Evolutionary conservation across 2,888 invertebrate species (phyloP).

Genomic region (Unio pictorum): DNA sequence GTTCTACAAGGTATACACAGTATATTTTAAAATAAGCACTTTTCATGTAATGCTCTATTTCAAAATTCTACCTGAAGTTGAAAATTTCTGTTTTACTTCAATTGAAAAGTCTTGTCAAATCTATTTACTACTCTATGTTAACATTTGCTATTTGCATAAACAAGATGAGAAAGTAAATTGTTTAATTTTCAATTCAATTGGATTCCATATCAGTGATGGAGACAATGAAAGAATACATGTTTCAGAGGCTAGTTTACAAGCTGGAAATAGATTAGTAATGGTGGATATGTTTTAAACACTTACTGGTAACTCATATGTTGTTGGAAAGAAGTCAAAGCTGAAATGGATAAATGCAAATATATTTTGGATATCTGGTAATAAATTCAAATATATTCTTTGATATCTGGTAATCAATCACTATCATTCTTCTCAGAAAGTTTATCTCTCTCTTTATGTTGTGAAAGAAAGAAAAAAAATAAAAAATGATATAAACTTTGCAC

Average conservation of each 20-base stretch:
- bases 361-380: too few relatives aligned
- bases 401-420: too few relatives aligned
- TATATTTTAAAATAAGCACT: not conserved
- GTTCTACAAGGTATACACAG: not conserved
- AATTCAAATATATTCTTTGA: not conserved
- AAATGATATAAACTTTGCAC: too few relatives aligned
- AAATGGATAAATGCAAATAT: conserved; percentile 11
- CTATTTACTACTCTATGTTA: too few relatives aligned
- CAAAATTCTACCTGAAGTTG: too few relatives aligned
- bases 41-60: not conserved
- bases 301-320: conserved; percentile 78
- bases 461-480: too few relatives aligned
- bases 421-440: too few relatives aligned
- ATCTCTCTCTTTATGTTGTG: too few relatives aligned
- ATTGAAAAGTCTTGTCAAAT: too few relatives aligned
- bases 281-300: conserved; percentile 36
- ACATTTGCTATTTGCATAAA: too few relatives aligned
- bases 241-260: too few relatives aligned
- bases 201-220: not conserved
- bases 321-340: conserved; percentile 76
- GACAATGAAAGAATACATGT: not conserved
- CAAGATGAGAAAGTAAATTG: not conserved
- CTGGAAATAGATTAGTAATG: not conserved
- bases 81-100: too few relatives aligned
- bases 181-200: not conserved